Evolutionary conservation across 2,113 vertebrate species (phyloP).

Genomic region (Sander vitreus): DNA sequence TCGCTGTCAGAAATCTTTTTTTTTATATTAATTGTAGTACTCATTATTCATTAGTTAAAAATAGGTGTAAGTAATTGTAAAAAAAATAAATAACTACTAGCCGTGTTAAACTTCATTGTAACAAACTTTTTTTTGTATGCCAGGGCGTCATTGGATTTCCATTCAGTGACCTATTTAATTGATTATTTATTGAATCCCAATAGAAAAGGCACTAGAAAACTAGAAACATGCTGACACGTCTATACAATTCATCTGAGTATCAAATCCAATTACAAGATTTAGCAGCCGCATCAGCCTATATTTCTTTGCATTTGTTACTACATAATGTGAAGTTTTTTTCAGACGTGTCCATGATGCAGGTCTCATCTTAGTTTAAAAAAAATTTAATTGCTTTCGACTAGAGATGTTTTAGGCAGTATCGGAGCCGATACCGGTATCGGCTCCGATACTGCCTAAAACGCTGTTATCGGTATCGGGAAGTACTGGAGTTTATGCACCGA

Average conservation of each 20-base stretch:
- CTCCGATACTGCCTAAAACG: no score
- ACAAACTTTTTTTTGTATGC: neutral
- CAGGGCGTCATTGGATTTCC: neutral
- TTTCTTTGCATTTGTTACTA: neutral
- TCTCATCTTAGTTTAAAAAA: neutral
- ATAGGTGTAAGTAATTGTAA: neutral
- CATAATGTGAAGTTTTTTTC: neutral
- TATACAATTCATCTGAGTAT: no score
- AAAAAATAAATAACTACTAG: neutral
- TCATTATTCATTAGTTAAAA: neutral
- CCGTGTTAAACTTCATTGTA: neutral
- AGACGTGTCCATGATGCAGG: neutral
- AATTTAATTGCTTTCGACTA: no score
- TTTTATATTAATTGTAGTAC: neutral
- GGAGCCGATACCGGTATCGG: no score
- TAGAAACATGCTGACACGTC: neutral
- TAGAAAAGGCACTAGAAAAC: neutral
- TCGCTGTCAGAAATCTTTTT: neutral
- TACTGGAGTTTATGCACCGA: no score
- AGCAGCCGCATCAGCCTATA: neutral
- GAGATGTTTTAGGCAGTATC: no score
- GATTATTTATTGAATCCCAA: conserved; percentile 7
- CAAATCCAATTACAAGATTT: neutral
- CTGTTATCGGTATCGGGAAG: no score
- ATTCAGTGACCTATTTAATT: neutral